Evolutionary conservation across 2,888 invertebrate genomes (phyloP).

Genomic region (Heliothis peltigera): DNA sequence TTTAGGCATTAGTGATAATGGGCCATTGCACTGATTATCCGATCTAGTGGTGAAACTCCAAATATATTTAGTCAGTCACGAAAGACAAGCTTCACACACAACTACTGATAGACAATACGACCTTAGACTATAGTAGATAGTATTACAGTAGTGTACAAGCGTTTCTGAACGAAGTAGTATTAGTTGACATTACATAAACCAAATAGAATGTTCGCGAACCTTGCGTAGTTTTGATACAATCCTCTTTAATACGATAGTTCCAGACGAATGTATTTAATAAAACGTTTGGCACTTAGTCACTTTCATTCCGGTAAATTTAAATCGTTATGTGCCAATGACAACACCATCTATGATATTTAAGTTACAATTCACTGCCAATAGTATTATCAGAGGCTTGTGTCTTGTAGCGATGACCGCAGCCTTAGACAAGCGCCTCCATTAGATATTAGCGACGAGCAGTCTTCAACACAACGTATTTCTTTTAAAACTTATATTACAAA

Average conservation of each 20-base stretch:
- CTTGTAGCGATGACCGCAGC: conserved; percentile 43
- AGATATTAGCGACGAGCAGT: conserved; percentile 31
- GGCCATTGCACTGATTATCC: conserved; percentile 58
- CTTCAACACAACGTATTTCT: conserved; percentile 23
- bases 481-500: conserved; percentile 30
- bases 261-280: conserved; percentile 17
- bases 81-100: conserved; percentile 52
- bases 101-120: conserved; percentile 56
- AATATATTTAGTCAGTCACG: conserved; percentile 52
- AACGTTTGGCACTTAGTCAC: conserved; percentile 10
- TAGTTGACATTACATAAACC: conserved; percentile 30
- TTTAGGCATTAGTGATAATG: conserved; percentile 55
- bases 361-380: conserved; percentile 58
- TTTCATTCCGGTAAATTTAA: conserved; percentile 33
- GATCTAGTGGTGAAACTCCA: conserved; percentile 52
- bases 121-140: conserved; percentile 43
- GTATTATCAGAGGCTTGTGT: conserved; percentile 53
- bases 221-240: conserved; percentile 13
- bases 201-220: conserved; percentile 19
- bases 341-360: conserved; percentile 45
- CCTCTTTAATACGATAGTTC: conserved; percentile 9
- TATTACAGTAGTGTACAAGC: conserved; percentile 35
- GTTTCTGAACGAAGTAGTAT: conserved; percentile 30
- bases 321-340: conserved; percentile 43
- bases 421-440: conserved; percentile 50